Percentiles rank a stretch among this genome's conserved stretches.
These are phyloP conservation scores for Papilio protenor DNA, from an alignment of 2,888 invertebrate genomes.

Conservation along the genomic window DNA sequence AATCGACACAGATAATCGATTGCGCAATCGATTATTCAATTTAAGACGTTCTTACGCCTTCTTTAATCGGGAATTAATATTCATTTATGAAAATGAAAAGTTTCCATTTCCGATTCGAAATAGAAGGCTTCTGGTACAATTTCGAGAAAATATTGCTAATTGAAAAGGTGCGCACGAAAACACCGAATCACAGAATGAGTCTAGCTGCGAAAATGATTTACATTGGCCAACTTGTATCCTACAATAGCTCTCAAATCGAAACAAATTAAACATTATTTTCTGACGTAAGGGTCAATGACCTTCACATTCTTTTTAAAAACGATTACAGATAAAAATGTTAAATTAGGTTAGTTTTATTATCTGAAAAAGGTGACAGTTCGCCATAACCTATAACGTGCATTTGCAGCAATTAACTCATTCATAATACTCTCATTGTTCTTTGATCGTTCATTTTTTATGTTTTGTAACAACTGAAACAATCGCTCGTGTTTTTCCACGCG, in stretches of 20 bases:
- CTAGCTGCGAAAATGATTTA: not conserved
- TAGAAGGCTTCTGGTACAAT: too few species aligned
- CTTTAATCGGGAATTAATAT: not conserved
- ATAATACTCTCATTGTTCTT: conserved; percentile 10
- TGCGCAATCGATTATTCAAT: conserved; percentile 34
- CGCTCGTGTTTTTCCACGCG: conserved; percentile 12
- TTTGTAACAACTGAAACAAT: conserved; percentile 21
- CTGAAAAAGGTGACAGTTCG: not conserved
- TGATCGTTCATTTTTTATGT: not conserved
- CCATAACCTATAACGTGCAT: not conserved
- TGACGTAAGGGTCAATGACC: not conserved
- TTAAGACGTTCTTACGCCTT: not conserved
- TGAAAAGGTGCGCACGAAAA: too few species aligned
- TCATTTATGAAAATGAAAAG: not conserved
- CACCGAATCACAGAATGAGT: not conserved
- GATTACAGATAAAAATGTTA: not conserved
- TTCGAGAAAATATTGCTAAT: too few species aligned
- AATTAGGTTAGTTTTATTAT: not conserved
- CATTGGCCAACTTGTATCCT: not conserved
- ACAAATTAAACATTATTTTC: not conserved
- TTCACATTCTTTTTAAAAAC: not conserved
- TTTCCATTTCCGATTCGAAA: not conserved
- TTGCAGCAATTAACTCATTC: conserved; percentile 4
- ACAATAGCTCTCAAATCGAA: not conserved
- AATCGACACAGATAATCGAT: conserved; percentile 30